Percentiles rank a stretch among this genome's conserved stretches.
Evolutionary conservation across 2,113 vertebrate species (phyloP).

Genomic region (Lepisosteus oculatus): DNA sequence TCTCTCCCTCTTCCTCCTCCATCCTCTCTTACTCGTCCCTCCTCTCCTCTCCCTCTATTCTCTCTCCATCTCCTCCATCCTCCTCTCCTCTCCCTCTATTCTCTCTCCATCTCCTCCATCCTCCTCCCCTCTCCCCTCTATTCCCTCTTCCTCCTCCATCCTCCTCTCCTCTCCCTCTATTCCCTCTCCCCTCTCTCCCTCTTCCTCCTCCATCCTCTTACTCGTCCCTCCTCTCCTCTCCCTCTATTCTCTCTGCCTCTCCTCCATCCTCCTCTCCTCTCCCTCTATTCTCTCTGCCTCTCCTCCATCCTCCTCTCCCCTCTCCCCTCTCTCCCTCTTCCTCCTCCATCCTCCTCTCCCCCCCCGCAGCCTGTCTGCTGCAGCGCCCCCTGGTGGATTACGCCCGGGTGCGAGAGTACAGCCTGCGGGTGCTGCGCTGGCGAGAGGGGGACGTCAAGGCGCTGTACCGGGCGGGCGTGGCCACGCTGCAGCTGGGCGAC

Average conservation of each 20-base stretch:
- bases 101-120: too few relatives aligned
- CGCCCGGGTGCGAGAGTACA: slow-evolving; percentile 79
- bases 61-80: too few relatives aligned
- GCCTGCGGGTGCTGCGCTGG: slow-evolving; percentile 73
- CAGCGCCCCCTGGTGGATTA: slow-evolving; percentile 77
- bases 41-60: background rate
- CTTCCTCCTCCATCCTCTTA: background rate
- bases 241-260: background rate
- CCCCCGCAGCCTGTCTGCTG: slow-evolving; percentile 76
- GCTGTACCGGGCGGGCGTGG: slow-evolving; percentile 82
- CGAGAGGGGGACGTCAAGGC: slow-evolving; percentile 78
- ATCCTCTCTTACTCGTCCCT: background rate
- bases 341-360: slow-evolving; percentile 12
- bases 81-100: background rate
- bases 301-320: too few relatives aligned
- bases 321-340: background rate
- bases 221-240: slow-evolving; percentile 9
- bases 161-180: too few relatives aligned
- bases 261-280: background rate
- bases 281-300: too few relatives aligned
- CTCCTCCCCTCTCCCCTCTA: slow-evolving; percentile 20
- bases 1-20: too few relatives aligned
- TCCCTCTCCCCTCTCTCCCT: slow-evolving; percentile 1
- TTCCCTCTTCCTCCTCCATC: background rate
- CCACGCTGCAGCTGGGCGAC: slow-evolving; percentile 79